Base-by-base conservation (phyloP, 2,797 vertebrate genomes). In the Emys orbicularis region DNA sequence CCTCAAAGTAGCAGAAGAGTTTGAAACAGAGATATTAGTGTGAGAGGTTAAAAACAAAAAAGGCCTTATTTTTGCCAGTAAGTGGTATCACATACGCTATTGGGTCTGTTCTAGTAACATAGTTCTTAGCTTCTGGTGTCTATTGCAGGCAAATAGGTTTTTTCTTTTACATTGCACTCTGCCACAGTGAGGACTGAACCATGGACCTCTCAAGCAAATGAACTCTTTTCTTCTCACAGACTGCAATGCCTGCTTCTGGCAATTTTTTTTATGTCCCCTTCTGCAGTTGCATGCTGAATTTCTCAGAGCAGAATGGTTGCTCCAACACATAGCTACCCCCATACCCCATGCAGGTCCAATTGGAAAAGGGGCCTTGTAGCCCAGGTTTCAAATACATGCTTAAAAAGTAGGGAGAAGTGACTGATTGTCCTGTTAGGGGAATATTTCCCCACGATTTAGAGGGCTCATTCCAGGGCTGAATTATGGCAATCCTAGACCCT, bases 51-150 rank as follows among this genome's bases (percentile, higher is more conserved):
- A 59, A 82, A 74, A n/a, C 61, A 65, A 92, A 92, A 79, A 74
- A 16, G 41, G 29, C 49, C 37, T 88, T 82, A 21, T 89, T 79
- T 90, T 87, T 91, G 25, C 81, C 74, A 50, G 41, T 56, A 41
- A 79, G 49, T n/a, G 23, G 47, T 83, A 81, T 53, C 0, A 0
- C 0, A 0, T 83, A n/a, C 76, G 68, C 83, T 92, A 49, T 34
- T 31, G 9, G 81, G 80, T 82, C 83, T 86, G 21, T 41, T 89
- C 56, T 87, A 0, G 86, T 81, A 6, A 87, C 88, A 77, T 90
- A 74, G 18, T 81, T 86, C 84, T 95, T 93, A 1, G 8, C 88
- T 94, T 90, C 88, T 96, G 8, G 90, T 21, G 0, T 77, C 49
- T 92, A 6, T 84, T 79, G 83, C 86, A 44, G 80, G 13, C 83